phyloP scores from a whole-genome alignment of 2,888 invertebrate genomes.

The Euphydryas editha region DNA sequence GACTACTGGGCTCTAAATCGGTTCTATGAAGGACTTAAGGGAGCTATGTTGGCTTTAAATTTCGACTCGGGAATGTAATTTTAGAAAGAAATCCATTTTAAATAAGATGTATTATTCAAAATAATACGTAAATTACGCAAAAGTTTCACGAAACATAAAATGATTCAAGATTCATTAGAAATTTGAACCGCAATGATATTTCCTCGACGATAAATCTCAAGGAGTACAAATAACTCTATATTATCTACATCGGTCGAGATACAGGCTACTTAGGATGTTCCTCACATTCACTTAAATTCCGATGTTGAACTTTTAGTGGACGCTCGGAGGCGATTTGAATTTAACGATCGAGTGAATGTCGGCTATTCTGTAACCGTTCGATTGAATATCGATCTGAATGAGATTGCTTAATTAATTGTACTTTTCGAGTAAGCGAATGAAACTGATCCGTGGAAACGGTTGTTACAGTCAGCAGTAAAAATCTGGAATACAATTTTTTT shows the following conservation, averaged over 20 bases:
- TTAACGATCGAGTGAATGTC: constrained; percentile 39
- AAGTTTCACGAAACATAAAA: not conserved
- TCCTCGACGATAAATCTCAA: constrained; percentile 44
- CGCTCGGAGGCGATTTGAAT: constrained; percentile 51
- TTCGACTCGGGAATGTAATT: too few species aligned
- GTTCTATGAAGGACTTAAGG: too few species aligned
- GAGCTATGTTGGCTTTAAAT: too few species aligned
- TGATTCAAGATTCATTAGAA: not conserved
- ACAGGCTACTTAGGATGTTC: constrained; percentile 50
- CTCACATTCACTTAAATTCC: constrained; percentile 60
- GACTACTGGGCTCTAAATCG: too few species aligned
- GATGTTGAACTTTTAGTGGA: constrained; percentile 57
- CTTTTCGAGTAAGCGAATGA: too few species aligned
- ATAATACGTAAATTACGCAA: too few species aligned
- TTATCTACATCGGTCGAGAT: constrained; percentile 27
- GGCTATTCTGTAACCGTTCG: constrained; percentile 22
- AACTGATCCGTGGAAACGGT: too few species aligned
- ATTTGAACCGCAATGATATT: constrained; percentile 30
- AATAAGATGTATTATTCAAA: too few species aligned
- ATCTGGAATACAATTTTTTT: too few species aligned
- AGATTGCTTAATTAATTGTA: not conserved
- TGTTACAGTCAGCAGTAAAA: too few species aligned
- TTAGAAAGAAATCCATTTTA: too few species aligned
- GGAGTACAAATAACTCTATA: constrained; percentile 27
- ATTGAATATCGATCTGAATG: not conserved